phyloP scores from a whole-genome alignment of 2,797 vertebrate genomes.

The Cyprinodon diabolis region DNA sequence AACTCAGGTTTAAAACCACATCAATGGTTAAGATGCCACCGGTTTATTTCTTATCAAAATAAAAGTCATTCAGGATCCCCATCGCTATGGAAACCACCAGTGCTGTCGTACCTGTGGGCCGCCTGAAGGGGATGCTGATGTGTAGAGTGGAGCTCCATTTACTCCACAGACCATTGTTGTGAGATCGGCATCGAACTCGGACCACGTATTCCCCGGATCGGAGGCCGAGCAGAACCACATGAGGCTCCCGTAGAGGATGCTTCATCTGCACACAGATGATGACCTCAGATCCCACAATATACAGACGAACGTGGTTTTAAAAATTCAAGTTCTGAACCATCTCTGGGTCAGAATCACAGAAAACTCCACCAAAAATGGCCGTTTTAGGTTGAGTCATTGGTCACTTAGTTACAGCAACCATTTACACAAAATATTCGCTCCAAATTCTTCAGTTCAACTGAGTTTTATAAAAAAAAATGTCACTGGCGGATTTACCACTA shows the following conservation, averaged over 20 bases:
- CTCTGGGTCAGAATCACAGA: no score
- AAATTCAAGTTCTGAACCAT: no score
- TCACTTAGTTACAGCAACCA: no score
- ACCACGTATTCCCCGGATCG: constrained; percentile 66
- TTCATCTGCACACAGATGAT: constrained; percentile 66
- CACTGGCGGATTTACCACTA: no score
- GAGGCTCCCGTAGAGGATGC: constrained; percentile 66
- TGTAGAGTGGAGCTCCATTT: constrained; percentile 70
- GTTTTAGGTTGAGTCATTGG: no score
- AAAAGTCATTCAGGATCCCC: rapidly evolving
- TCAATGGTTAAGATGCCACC: no score
- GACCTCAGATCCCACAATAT: neutral
- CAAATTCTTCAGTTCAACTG: no score
- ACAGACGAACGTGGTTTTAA: no score
- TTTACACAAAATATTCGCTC: no score
- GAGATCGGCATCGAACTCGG: constrained; percentile 78
- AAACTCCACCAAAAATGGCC: no score
- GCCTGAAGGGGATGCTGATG: constrained; percentile 61
- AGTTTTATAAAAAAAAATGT: no score
- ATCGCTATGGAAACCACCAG: constrained; percentile 1
- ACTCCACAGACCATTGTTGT: constrained; percentile 79
- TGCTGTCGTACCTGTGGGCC: constrained; percentile 44
- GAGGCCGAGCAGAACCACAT: constrained; percentile 75
- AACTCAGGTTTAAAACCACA: no score
- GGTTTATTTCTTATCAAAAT: neutral